These are phyloP conservation scores for Daphoenositta chrysoptera DNA, from an alignment of 2,113 vertebrate genomes.

Conservation along the genomic window DNA sequence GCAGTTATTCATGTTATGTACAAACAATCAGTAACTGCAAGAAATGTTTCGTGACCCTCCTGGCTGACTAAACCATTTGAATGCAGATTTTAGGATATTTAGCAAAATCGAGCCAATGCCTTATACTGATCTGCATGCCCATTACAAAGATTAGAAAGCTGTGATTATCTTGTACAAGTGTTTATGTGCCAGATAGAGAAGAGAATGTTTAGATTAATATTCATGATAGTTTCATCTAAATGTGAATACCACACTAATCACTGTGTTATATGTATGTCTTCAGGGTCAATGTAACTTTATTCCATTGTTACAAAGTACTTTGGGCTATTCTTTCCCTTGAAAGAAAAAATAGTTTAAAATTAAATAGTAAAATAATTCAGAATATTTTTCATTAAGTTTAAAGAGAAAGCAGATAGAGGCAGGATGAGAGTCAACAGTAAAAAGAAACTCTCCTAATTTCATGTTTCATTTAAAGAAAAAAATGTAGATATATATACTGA, in stretches of 20 bases:
- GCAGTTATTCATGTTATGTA: neutral
- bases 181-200: neutral
- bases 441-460: neutral
- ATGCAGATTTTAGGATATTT: neutral
- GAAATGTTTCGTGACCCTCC: neutral
- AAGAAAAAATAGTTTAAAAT: neutral
- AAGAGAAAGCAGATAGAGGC: neutral
- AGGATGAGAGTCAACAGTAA: neutral
- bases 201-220: neutral
- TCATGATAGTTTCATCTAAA: neutral
- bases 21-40: neutral
- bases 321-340: neutral
- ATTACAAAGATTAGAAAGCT: neutral
- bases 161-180: neutral
- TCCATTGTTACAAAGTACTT: neutral
- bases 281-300: neutral
- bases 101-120: neutral
- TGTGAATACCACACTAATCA: neutral
- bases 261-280: neutral
- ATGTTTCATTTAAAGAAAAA: conserved; percentile 1
- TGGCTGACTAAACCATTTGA: neutral
- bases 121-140: neutral
- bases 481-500: neutral
- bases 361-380: conserved; percentile 21
- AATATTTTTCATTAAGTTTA: conserved; percentile 2